Evolutionary conservation across 2,888 invertebrate species (phyloP), one percentile per base, ranked within the genome.

Genomic region (Tiphia femorata): DNA sequence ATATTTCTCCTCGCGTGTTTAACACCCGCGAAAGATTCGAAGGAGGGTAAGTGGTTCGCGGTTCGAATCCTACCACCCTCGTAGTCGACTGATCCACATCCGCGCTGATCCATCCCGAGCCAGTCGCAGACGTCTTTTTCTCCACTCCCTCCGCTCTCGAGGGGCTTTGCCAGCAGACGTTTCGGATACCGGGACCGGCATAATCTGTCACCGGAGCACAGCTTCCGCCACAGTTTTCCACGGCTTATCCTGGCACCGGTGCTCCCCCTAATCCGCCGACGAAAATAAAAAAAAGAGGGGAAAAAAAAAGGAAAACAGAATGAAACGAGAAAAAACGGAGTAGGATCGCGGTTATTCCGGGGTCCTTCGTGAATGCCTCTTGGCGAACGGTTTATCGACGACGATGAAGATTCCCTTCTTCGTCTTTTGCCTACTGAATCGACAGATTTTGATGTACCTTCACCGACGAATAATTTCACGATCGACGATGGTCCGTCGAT

Each of bases 191-290:
- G 59, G 54, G 53, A 58, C n/a, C 53, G 50, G 44, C 67, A 63
- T 71, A 71, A 71, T 71, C 71, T 69, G 72, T 71, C 71, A 71
- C 61, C 61, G 64, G 67, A 58, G 64, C 67, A 48, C 19, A n/a
- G n/a, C 57, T 64, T 55, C 60, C 48, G 53, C 60, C 62, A 52
- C 58, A 64, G 64, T 71, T 70, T 72, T 57, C 70, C 65, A 64
- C 67, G 67, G 70, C 70, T 70, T 70, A 70, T 70, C 70, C 70
- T 49, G 37, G 42, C 49, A 59, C 56, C 54, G 51, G 52, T 50
- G 57, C 55, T 46, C 42, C 19, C 62, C 58, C 63, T 65, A 65
- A 65, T 70, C 55, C 61, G 23, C 41, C 25, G 54, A 44, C 55
- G 54, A 66, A 64, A 47, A 58, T 59, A 64, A 38, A 40, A 21